Percentiles rank a stretch among this genome's conserved stretches.
These are phyloP conservation scores for Protomyctophum bolini DNA, from an alignment of 2,113 vertebrate species.

Conservation along the genomic window DNA sequence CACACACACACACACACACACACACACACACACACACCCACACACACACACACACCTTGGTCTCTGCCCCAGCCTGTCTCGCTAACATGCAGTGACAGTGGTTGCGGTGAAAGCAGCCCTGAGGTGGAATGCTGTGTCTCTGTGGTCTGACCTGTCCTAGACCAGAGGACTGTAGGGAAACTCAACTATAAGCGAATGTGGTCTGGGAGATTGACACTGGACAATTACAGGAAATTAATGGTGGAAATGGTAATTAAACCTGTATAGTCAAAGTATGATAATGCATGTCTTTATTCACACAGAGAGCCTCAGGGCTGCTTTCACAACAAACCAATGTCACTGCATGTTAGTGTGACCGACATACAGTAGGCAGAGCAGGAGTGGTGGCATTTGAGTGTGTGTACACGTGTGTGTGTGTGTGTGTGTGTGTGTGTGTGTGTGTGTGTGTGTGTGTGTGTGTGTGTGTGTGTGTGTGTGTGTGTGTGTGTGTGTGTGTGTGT, in stretches of 20 bases:
- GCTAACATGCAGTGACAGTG: conserved; percentile 43
- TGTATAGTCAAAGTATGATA: not conserved
- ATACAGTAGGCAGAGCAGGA: not conserved
- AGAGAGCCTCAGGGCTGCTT: not conserved
- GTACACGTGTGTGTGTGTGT: too few species aligned
- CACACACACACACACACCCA: conserved; percentile 10
- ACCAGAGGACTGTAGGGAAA: conserved; percentile 26
- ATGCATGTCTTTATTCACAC: too few species aligned
- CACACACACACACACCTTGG: conserved; percentile 11
- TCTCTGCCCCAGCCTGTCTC: conserved; percentile 40
- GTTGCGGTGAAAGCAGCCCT: conserved; percentile 30
- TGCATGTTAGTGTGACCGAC: not conserved
- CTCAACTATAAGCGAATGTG: conserved; percentile 30
- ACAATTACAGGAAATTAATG: conserved; percentile 5
- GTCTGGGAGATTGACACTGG: not conserved
- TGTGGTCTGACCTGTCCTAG: conserved; percentile 8
- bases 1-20: conserved; percentile 4
- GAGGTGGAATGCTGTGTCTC: conserved; percentile 28
- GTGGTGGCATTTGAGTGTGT: too few species aligned
- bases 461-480: not conserved
- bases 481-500: too few species aligned
- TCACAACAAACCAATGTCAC: not conserved
- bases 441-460: too few species aligned
- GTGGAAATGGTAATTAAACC: conserved; percentile 37
- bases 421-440: too few species aligned